Conservation (phyloP, 1,140 invertebrate genomes). For the Pseudobourletiella spinata region DNA sequence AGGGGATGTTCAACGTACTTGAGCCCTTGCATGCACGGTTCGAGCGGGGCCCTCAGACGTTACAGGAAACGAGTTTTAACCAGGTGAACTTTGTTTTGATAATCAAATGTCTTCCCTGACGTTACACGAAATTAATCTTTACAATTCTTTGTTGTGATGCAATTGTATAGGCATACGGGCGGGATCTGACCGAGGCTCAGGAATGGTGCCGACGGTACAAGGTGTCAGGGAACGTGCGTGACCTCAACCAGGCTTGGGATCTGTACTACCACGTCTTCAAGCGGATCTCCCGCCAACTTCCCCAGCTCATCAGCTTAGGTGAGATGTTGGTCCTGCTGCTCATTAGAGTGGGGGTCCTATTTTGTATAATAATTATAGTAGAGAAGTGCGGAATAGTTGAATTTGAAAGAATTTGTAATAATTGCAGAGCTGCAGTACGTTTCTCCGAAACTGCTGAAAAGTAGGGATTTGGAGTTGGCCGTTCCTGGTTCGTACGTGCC, state of each 20-base stretch:
- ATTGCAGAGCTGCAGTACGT: conserved; percentile 80
- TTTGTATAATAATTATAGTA: no score
- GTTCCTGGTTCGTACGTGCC: conserved; percentile 94
- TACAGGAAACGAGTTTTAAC: conserved; percentile 95
- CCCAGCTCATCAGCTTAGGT: conserved; percentile 67
- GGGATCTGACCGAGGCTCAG: conserved; percentile 84
- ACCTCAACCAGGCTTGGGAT: conserved; percentile 93
- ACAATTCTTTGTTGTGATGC: no score
- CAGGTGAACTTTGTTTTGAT: conserved; percentile 56
- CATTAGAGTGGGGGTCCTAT: no score
- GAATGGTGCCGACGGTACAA: conserved; percentile 89
- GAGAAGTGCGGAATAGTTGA: no score
- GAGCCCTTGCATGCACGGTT: conserved; percentile 92
- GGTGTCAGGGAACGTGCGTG: conserved; percentile 70
- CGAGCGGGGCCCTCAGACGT: conserved; percentile 83
- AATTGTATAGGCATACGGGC: conserved; percentile 64
- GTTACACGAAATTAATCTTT: no score
- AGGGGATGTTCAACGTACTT: conserved; percentile 90
- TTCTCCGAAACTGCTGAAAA: conserved; percentile 79
- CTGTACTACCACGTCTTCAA: conserved; percentile 97
- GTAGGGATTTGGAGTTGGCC: conserved; percentile 84
- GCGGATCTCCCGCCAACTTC: conserved; percentile 86
- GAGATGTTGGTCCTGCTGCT: conserved; percentile 4
- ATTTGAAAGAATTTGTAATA: conserved; percentile 44
- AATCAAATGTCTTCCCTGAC: no score